Base-by-base conservation (phyloP, 1,140 invertebrate genomes). In the Nylanderia fulva region DNA sequence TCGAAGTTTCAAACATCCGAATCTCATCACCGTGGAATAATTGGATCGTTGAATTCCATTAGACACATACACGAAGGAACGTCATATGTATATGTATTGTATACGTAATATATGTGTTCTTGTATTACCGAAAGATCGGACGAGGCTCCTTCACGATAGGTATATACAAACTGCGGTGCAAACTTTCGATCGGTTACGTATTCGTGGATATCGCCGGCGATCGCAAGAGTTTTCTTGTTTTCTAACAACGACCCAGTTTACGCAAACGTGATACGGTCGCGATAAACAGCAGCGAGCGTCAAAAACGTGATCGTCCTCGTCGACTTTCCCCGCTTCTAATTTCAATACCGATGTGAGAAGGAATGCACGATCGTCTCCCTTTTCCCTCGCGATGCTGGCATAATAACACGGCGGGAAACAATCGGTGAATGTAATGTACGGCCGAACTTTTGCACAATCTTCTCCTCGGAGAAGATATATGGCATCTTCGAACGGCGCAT, bases 361-460 rank as follows among this genome's bases (percentile, higher is more conserved):
- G 64, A 88, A 88, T 77, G 54, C 58, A 52, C 58, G 36, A 33
- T 45, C 68, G 48, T 60, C 56, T 85, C 54, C 60, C 61, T 54
- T 18, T 27, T 52, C 33, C 24, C 82, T 88, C 60, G n/a, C 84
- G 72, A 79, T 85, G 63, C 63, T 82, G 84, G 86, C 72, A 83
- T 89, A 89, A 89, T 86, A 68, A 66, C 84, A 84, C 76, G 88
- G 72, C 76, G 88, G 72, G 85, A 89, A 89, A 71, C 88, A 77
- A 89, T 88, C 88, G 45, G 21, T 36, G 85, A 86, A 88, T 88
- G 87, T 88, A 87, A 86, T 79, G 54, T 76, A 75, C 58, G 52
- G 42, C 5, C 64, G 29, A 75, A 77, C 71, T 84, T 88, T 89
- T 88, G 79, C 88, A 86, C 88, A 89, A 89, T 89, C 88, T 48